These are phyloP conservation scores for Porphyrio hochstetteri DNA, from an alignment of 2,113 vertebrate genomes.

Conservation along the genomic window DNA sequence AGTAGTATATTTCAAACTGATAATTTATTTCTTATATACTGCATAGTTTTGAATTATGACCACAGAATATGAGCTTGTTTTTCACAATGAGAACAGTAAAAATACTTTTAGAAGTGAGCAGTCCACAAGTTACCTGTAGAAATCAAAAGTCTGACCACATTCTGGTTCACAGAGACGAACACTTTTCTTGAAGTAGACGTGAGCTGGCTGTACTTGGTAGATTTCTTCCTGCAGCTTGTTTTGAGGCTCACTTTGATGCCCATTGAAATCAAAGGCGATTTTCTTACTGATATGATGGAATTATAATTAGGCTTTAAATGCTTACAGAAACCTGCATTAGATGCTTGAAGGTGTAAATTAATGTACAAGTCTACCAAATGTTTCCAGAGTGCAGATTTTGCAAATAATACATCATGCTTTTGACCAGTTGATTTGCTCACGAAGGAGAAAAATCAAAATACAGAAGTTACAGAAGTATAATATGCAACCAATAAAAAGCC, in stretches of 20 bases:
- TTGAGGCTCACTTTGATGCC: neutral
- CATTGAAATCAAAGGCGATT: neutral
- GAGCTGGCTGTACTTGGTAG: neutral
- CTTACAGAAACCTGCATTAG: neutral
- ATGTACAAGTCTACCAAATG: neutral
- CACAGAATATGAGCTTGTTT: neutral
- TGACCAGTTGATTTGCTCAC: neutral
- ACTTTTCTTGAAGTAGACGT: neutral
- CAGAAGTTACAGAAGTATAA: neutral
- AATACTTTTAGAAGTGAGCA: neutral
- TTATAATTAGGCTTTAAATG: neutral
- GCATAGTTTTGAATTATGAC: neutral
- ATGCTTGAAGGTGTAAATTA: neutral
- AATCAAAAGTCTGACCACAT: neutral
- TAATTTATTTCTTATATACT: neutral
- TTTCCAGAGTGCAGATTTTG: neutral
- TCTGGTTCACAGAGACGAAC: neutral
- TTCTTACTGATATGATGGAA: neutral
- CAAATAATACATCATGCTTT: fast-evolving
- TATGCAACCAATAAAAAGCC: neutral
- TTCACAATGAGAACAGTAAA: neutral
- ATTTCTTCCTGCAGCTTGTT: neutral
- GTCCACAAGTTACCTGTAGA: neutral
- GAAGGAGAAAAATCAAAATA: neutral
- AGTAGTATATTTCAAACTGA: neutral